These are phyloP conservation scores for Cichladusa arquata DNA, from an alignment of 2,113 vertebrate species.

Conservation along the genomic window DNA sequence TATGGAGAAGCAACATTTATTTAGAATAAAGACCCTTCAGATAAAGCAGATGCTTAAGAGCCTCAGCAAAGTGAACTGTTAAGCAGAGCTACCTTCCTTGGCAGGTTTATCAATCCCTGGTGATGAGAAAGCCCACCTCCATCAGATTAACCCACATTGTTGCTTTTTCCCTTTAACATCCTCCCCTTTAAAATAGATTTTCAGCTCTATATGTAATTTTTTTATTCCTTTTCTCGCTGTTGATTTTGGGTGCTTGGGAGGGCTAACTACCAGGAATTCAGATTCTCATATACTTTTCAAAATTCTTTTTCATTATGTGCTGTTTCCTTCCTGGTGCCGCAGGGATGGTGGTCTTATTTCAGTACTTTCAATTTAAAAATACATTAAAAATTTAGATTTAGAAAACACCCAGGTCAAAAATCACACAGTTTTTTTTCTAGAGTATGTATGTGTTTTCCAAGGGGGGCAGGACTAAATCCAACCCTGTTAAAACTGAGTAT, in stretches of 20 bases:
- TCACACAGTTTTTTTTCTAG: not conserved
- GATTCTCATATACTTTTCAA: not conserved
- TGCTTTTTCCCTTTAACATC: not conserved
- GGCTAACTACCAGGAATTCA: not conserved
- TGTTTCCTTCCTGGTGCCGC: not conserved
- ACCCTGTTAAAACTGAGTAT: not conserved
- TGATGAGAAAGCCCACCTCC: not conserved
- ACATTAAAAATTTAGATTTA: not conserved
- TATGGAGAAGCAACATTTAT: not conserved
- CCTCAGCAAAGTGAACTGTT: not conserved
- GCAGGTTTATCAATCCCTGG: not conserved
- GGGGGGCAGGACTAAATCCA: not conserved
- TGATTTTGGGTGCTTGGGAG: not conserved
- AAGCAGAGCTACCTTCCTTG: not conserved
- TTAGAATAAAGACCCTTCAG: not conserved
- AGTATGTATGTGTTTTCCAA: not conserved
- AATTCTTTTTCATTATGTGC: not conserved
- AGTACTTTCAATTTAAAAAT: not conserved
- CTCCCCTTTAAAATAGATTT: not conserved
- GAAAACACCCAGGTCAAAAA: not conserved
- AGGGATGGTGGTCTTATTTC: not conserved
- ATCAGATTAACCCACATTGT: not conserved
- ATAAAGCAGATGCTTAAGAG: conserved; percentile 3
- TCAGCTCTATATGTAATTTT: not conserved
- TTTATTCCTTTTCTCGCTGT: not conserved